phyloP scores from a whole-genome alignment of 2,797 vertebrate species.

The Anomalospiza imberbis region DNA sequence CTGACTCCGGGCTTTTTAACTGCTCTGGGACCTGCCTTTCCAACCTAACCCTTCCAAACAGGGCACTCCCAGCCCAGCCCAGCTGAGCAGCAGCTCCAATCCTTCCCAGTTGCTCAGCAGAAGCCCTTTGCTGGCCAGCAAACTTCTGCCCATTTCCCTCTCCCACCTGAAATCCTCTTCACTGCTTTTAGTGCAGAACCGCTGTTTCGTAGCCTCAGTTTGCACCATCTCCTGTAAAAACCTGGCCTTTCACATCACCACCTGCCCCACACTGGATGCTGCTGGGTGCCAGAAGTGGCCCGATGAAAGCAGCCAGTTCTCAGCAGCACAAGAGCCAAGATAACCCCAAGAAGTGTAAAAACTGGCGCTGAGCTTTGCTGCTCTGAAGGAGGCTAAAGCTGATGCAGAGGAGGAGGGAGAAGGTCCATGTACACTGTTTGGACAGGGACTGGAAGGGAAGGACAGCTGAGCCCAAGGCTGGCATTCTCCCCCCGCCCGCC shows the following conservation, averaged over 20 bases:
- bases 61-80: not conserved
- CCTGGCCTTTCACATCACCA: not conserved
- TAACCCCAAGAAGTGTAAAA: not conserved
- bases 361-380: not conserved
- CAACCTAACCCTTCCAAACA: not conserved
- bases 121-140: constrained; percentile 16
- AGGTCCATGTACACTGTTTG: fast-evolving
- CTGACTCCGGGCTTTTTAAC: not conserved
- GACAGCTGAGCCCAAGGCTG: not conserved
- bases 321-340: not conserved
- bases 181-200: not conserved
- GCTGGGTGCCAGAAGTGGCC: not conserved
- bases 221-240: not conserved
- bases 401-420: not conserved
- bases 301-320: not conserved
- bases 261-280: not conserved
- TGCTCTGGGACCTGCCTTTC: not conserved
- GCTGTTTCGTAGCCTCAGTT: not conserved
- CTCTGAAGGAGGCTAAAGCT: not conserved
- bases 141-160: not conserved
- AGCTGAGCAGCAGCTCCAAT: not conserved
- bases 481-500: not conserved
- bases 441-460: not conserved
- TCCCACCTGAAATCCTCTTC: not conserved
- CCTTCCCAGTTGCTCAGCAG: constrained; percentile 46